These are phyloP conservation scores for Progne subis DNA, from an alignment of 2,113 vertebrate species.

Conservation along the genomic window DNA sequence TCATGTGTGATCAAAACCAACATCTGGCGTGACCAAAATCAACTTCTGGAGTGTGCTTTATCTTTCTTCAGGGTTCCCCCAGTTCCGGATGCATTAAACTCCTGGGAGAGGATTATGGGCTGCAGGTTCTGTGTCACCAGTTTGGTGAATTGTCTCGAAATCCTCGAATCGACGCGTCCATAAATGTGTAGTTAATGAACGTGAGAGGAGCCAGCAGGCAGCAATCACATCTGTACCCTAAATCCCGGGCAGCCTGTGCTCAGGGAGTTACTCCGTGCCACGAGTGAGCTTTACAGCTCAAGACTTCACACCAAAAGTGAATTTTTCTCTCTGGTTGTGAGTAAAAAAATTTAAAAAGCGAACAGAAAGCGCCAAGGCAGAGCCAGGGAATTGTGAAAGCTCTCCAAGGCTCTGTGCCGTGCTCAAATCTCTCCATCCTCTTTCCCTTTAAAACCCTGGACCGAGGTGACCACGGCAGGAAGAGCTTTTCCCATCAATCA, in stretches of 20 bases:
- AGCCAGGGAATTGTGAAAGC: background rate
- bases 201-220: background rate
- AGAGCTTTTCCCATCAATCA: background rate
- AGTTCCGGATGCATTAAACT: background rate
- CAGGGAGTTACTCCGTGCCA: background rate
- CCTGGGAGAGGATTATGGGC: accelerated
- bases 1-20: background rate
- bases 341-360: background rate
- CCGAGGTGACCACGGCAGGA: background rate
- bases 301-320: background rate
- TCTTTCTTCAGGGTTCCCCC: background rate
- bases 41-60: background rate
- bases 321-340: background rate
- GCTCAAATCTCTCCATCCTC: background rate
- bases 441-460: background rate
- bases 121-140: too few species aligned
- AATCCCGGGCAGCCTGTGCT: background rate
- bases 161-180: background rate
- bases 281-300: background rate
- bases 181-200: background rate
- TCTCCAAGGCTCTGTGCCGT: background rate
- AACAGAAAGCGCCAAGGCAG: background rate
- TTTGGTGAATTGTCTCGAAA: background rate
- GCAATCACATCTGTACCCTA: background rate
- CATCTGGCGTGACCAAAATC: background rate